Base-by-base conservation (phyloP, 2,888 invertebrate genomes). In the Aleiodes alternator region DNA sequence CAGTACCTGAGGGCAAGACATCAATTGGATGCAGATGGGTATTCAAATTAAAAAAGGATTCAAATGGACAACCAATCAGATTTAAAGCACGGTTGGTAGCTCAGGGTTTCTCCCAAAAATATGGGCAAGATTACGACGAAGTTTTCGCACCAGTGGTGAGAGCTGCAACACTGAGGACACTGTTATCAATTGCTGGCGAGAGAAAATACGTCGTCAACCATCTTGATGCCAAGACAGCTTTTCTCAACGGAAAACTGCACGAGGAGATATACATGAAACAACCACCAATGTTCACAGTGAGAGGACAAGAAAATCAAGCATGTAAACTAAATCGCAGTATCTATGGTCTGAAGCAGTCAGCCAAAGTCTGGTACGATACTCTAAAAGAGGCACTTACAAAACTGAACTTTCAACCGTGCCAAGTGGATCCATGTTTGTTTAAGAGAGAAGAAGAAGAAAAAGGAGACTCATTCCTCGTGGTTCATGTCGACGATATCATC, bases 21-120 rank as follows among this genome's bases (percentile, higher is more conserved):
- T n/a, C 5, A 23, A 50, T 72, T 12, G 50, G 50, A 8, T 55
- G 55, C n/a, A 34, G 59, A 59, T 72, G 72, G 72, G 72, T 72
- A 4, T 72, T 72, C 43, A 72, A 43, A 8, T 3, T 71, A 23
- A 71, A 71, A 23, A 43, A 48, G 50, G 29, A 69, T 31, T 14
- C 23, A 53, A 29, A 50, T 34, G 69, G 69, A 3, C 29, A 50
- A 31, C 31, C 34, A 69, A 53, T 29, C 11, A 16, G 69, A 4
- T 29, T 16, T 29, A 69, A 69, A 53, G 69, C 69, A 43, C 9
- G 43, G 3, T 31, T 57, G 11, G 57, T 57, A n/a, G 57, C 57
- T 7, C 57, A 57, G n/a, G 29, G 57, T 31, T 57, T 9, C 23
- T 57, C 29, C 14, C 11, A 14, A n/a, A 55, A 55, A n/a, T 69